phyloP scores from a whole-genome alignment of 1,140 invertebrate species.

The Metopolophium dirhodum region DNA sequence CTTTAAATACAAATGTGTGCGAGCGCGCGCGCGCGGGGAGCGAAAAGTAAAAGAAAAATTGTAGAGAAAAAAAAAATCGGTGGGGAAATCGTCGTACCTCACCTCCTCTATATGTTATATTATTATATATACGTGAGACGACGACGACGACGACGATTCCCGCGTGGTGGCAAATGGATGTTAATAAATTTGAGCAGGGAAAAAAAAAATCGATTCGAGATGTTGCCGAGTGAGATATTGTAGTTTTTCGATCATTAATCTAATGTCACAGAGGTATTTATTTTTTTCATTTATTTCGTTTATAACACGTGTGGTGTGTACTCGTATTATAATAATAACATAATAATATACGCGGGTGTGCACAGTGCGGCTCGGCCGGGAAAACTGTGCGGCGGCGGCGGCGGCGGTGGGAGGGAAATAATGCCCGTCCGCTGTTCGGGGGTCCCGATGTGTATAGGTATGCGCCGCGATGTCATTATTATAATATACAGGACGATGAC shows the following conservation, averaged over 20 bases:
- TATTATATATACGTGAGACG: too few species aligned
- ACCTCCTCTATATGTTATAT: background rate
- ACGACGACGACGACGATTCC: background rate
- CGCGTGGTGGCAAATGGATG: conserved; percentile 39
- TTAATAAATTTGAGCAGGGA: conserved; percentile 46
- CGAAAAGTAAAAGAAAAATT: conserved; percentile 5
- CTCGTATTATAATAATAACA: background rate
- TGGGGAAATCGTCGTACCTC: conserved; percentile 17
- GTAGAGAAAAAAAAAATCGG: conserved; percentile 20
- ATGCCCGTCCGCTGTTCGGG: background rate
- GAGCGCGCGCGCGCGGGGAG: background rate
- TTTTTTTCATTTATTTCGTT: conserved; percentile 24
- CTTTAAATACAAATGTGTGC: conserved; percentile 42
- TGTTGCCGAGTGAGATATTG: conserved; percentile 51
- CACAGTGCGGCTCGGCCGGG: background rate
- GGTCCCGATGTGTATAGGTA: background rate
- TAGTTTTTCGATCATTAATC: conserved; percentile 56
- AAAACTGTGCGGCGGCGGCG: background rate
- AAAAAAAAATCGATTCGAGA: conserved; percentile 50
- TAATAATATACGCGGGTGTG: background rate
- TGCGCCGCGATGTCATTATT: background rate
- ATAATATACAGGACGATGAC: background rate
- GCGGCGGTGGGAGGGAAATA: background rate
- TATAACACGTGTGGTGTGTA: background rate
- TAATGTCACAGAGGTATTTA: conserved; percentile 50